A percentile compares a stretch with the other conserved stretches of the same genome.
Conservation (phyloP, 2,113 vertebrate species). For the Ailurus styani region DNA sequence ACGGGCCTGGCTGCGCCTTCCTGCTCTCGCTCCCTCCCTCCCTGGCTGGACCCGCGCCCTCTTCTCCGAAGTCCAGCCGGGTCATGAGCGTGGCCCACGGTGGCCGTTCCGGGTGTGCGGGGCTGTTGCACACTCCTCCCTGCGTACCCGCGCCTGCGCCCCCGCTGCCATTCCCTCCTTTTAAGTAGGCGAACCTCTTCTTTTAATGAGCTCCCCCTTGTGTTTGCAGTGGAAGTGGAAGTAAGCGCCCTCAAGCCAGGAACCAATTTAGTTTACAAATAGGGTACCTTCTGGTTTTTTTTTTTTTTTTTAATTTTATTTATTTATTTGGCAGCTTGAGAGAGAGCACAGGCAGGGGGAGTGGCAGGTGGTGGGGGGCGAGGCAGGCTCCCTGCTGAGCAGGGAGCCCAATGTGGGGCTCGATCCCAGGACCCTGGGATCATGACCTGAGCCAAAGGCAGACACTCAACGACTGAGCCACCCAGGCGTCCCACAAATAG, state of each 20-base stretch:
- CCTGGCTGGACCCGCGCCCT: too few species aligned
- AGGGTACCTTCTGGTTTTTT: not conserved
- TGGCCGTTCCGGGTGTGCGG: not conserved
- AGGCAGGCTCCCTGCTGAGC: too few species aligned
- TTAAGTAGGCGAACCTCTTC: not conserved
- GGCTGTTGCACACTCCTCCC: not conserved
- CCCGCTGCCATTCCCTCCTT: not conserved
- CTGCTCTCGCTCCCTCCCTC: not conserved
- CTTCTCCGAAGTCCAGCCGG: not conserved
- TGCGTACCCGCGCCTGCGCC: not conserved
- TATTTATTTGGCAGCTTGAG: not conserved
- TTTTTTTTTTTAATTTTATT: not conserved
- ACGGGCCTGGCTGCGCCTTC: too few species aligned
- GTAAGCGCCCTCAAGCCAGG: not conserved
- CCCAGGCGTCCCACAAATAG: not conserved
- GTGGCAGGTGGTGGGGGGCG: not conserved
- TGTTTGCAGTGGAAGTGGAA: not conserved
- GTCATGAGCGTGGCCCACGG: not conserved
- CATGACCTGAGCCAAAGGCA: not conserved
- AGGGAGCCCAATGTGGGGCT: not conserved
- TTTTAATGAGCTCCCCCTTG: not conserved
- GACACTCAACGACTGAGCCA: not conserved
- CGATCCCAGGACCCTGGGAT: not conserved
- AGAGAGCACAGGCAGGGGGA: not conserved
- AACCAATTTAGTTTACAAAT: not conserved